Percentiles rank a stretch among this genome's conserved stretches.
Conservation (phyloP, 2,797 vertebrate species). For the Cetoscarus ocellatus region DNA sequence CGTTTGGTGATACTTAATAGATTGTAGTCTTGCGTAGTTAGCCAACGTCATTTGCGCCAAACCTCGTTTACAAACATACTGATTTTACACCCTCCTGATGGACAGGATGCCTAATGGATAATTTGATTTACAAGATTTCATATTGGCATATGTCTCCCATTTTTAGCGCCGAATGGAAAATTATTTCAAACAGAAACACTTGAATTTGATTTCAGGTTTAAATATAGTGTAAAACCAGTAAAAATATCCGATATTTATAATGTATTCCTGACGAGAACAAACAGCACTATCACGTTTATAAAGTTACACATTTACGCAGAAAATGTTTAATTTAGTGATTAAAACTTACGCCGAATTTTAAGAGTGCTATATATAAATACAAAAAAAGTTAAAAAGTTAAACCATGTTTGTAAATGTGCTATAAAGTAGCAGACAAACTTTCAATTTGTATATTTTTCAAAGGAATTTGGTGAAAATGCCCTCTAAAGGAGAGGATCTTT, state of each 20-base stretch:
- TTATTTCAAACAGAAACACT: accelerated
- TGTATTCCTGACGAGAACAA: too few species aligned
- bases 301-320: background rate
- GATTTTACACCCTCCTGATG: background rate
- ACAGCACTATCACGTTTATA: too few species aligned
- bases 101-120: background rate
- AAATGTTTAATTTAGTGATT: accelerated
- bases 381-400: accelerated
- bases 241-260: accelerated
- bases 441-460: accelerated
- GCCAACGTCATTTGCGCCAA: background rate
- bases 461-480: background rate
- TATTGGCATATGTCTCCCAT: accelerated
- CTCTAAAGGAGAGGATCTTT: background rate
- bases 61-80: background rate
- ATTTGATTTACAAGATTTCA: accelerated
- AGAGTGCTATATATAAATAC: accelerated
- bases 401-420: accelerated
- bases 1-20: background rate
- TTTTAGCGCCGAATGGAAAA: accelerated
- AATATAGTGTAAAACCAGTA: accelerated
- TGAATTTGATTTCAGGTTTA: background rate
- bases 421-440: accelerated
- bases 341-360: background rate
- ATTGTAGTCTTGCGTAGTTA: background rate